Base-by-base conservation (phyloP, 2,797 vertebrate species). In the Hybognathus amarus region DNA sequence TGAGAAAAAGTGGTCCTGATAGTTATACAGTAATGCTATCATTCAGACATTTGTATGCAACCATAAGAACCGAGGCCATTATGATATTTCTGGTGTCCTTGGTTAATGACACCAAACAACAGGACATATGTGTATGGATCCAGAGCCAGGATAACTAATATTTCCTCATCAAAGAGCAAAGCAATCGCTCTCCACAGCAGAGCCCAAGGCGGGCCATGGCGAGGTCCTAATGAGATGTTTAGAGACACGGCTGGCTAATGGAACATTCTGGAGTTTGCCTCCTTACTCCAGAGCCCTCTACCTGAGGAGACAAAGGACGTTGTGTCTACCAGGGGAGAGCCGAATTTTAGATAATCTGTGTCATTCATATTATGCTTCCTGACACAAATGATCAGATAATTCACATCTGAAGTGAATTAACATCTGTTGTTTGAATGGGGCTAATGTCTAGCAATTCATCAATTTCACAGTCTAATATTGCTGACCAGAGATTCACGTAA, bases 331-430 rank as follows among this genome's bases (percentile, higher is more conserved):
- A 90, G 69, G 88, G 91, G 89, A 89, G 90, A 88, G 90, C 90
- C 68, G 85, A 92, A 93, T 92, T 92, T 83, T 82, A 89, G 91
- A 90, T 94, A 93, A 94, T 95, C 92, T 92, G 88, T 78, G 91
- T 93, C 94, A 93, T 95, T 94, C 93, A 95, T 94, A 94, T 94
- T 93, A 90, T 83, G 88, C 82, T 78, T 87, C 66, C 87, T 94
- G 94, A 95, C 94, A 94, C 90, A 94, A 94, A 94, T 93, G 93
- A 94, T 93, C 90, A 92, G 94, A 95, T 95, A 94, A 95, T 93
- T 93, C 92, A 91, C 92, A 92, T 92, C 89, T 92, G 90, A 93
- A 94, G 90, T 91, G 91, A 94, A 94, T 95, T 93, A 94, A 94
- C 95, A 95, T 94, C 93, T 95, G 95, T 93, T 95, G 93, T 95